A percentile compares a stretch with the other conserved stretches of the same genome.
Conservation (phyloP, 2,797 vertebrate species). For the Coluber constrictor region DNA sequence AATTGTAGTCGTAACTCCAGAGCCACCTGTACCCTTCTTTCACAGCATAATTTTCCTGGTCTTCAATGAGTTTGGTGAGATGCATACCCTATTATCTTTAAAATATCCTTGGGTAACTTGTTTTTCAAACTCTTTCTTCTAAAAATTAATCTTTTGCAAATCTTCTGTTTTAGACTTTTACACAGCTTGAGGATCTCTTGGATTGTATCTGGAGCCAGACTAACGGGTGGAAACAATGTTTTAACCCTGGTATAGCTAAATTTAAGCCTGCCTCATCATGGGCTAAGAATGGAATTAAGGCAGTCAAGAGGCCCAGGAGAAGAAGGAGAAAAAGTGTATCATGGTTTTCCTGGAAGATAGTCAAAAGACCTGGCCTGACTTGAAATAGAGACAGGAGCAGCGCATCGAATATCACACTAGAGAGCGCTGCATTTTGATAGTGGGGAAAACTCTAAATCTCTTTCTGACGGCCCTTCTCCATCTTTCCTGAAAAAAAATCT, state of each 20-base stretch:
- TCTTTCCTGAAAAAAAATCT: background rate
- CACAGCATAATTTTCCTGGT: background rate
- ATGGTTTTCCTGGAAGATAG: background rate
- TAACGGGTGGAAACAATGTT: background rate
- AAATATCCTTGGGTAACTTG: background rate
- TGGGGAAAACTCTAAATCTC: background rate
- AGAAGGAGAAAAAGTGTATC: background rate
- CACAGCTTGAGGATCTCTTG: background rate
- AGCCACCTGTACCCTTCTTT: background rate
- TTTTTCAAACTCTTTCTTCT: background rate
- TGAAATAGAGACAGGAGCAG: background rate
- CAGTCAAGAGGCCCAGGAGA: background rate
- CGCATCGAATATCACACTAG: background rate
- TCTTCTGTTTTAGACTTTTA: background rate
- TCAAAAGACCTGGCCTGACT: background rate
- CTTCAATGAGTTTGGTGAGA: background rate
- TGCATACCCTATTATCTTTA: background rate
- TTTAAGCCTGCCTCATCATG: background rate
- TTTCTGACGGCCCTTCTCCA: background rate
- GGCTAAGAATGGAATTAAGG: background rate
- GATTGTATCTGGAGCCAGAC: background rate
- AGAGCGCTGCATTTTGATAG: background rate
- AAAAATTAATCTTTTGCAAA: background rate
- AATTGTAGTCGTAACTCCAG: too few species aligned
- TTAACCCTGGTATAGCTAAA: background rate